A percentile compares a stretch with the other conserved stretches of the same genome.
Conservation (phyloP, 2,113 vertebrate genomes). For the Pedetes capensis region DNA sequence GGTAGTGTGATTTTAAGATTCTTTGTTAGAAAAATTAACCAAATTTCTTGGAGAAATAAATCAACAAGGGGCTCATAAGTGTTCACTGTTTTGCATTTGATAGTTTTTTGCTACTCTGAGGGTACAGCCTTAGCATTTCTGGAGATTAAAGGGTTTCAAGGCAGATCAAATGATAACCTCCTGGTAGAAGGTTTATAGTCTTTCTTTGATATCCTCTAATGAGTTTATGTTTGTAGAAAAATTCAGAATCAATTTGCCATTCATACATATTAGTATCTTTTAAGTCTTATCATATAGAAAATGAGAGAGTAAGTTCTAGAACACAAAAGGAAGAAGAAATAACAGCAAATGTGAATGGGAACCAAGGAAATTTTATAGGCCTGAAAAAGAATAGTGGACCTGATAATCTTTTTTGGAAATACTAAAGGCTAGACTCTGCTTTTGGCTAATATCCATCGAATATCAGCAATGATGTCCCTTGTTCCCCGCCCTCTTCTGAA, state of each 20-base stretch:
- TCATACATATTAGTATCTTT: background rate
- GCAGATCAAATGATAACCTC: slow-evolving; percentile 50
- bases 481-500: no score
- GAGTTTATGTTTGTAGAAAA: slow-evolving; percentile 43
- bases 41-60: slow-evolving; percentile 46
- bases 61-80: slow-evolving; percentile 40
- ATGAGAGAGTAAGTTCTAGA: background rate
- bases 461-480: no score
- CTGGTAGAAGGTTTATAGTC: slow-evolving; percentile 32
- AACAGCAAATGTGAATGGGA: background rate
- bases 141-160: slow-evolving; percentile 50
- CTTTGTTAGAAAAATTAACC: slow-evolving; percentile 36
- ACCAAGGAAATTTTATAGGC: background rate
- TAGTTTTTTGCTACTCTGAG: slow-evolving; percentile 45
- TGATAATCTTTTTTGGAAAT: background rate
- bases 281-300: background rate
- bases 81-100: slow-evolving; percentile 50
- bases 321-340: background rate
- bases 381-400: background rate
- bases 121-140: slow-evolving; percentile 20
- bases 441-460: no score
- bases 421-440: background rate
- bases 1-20: slow-evolving; percentile 42
- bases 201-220: slow-evolving; percentile 23
- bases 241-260: slow-evolving; percentile 20